A percentile compares a stretch with the other conserved stretches of the same genome.
These are phyloP conservation scores for Petrocephalus schoutedeni DNA, from an alignment of 2,797 vertebrate species.

Conservation along the genomic window DNA sequence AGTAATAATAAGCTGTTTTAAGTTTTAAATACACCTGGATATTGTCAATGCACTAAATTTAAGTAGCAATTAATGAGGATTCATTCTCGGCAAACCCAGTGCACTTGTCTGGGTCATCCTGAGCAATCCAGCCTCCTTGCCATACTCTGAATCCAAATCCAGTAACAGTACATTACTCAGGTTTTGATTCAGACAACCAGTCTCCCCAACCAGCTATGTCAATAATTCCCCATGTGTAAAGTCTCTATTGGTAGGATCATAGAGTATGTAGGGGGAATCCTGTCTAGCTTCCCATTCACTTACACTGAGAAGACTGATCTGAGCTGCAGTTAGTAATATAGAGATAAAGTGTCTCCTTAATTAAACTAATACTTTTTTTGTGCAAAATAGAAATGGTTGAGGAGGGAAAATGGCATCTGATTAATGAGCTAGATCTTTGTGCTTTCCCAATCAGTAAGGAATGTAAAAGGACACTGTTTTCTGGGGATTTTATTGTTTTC, in stretches of 20 bases:
- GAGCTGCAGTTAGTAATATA: slow-evolving; percentile 64
- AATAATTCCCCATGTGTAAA: not conserved
- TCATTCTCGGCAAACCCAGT: not conserved
- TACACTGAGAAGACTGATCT: slow-evolving; percentile 58
- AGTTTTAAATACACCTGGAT: not conserved
- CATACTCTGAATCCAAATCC: not conserved
- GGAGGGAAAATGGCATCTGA: slow-evolving; percentile 76
- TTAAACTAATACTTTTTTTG: slow-evolving; percentile 52
- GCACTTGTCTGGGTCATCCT: not conserved
- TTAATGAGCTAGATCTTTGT: slow-evolving; percentile 70
- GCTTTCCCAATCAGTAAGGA: slow-evolving; percentile 64
- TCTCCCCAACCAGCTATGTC: not conserved
- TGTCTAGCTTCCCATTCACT: not conserved
- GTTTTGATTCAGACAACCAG: not conserved
- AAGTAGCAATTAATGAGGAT: not conserved
- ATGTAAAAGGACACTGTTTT: slow-evolving; percentile 62
- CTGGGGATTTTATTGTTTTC: slow-evolving; percentile 57
- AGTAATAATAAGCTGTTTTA: not conserved
- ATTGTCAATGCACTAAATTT: not conserved
- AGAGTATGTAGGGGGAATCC: not conserved
- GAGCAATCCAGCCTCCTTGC: not conserved
- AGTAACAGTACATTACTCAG: not conserved
- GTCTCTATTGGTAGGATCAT: not conserved
- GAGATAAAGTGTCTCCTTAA: slow-evolving; percentile 59
- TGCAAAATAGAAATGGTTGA: slow-evolving; percentile 67